phyloP scores from a whole-genome alignment of 2,113 vertebrate species.

The Anhinga anhinga region DNA sequence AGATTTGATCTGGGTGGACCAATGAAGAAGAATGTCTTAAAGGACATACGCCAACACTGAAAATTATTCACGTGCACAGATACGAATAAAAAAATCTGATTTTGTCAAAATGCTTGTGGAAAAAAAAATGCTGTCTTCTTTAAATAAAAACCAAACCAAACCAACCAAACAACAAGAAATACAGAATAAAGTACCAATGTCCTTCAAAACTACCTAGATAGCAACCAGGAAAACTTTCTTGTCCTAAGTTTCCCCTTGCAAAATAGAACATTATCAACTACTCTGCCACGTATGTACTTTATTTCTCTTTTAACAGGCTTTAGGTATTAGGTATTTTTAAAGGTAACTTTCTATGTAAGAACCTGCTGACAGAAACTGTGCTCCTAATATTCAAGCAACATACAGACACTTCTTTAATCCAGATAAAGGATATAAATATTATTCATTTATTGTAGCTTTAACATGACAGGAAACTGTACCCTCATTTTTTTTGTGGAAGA shows the following conservation, averaged over 20 bases:
- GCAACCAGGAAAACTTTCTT: not conserved
- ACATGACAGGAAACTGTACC: not conserved
- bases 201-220: not conserved
- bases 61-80: not conserved
- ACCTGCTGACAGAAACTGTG: not conserved
- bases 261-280: not conserved
- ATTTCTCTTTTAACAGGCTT: not conserved
- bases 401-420: not conserved
- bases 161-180: not conserved
- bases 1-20: not conserved
- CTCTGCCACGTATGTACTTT: not conserved
- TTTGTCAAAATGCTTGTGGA: not conserved
- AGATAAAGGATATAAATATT: not conserved
- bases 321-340: not conserved
- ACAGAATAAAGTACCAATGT: not conserved
- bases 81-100: not conserved
- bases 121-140: not conserved
- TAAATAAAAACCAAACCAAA: not conserved
- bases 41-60: not conserved
- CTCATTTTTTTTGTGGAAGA: not conserved
- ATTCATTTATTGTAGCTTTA: not conserved
- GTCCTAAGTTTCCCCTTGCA: not conserved
- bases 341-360: not conserved
- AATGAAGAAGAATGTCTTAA: not conserved
- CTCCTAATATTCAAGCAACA: not conserved